Conservation (phyloP, 2,888 invertebrate genomes). For the Polydrusus cervinus region DNA sequence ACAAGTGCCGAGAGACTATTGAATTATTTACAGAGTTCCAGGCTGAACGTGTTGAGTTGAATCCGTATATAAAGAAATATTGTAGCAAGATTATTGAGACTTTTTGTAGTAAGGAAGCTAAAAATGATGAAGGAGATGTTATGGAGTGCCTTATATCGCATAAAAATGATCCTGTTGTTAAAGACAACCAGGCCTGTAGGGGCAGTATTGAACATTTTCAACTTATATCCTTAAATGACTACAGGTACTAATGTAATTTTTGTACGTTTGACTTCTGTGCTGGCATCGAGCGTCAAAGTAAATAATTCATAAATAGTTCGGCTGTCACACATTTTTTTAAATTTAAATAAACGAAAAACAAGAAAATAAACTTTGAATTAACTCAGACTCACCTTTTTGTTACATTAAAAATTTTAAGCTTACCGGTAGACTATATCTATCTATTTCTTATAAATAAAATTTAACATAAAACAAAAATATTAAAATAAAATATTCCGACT, state of each 20-base stretch:
- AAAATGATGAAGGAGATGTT: slow-evolving; percentile 88
- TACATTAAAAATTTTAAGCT: too few species aligned
- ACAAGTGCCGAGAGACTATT: slow-evolving; percentile 74
- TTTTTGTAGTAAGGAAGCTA: slow-evolving; percentile 81
- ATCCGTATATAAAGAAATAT: slow-evolving; percentile 88
- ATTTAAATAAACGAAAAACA: too few species aligned
- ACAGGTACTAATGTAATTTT: slow-evolving; percentile 87
- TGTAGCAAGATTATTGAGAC: slow-evolving; percentile 87
- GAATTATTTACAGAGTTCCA: slow-evolving; percentile 83
- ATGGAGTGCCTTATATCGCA: slow-evolving; percentile 95
- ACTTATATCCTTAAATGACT: slow-evolving; percentile 93
- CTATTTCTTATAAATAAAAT: too few species aligned
- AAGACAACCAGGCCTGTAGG: slow-evolving; percentile 87
- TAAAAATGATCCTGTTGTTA: slow-evolving; percentile 90
- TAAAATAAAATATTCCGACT: too few species aligned
- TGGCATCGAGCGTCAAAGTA: too few species aligned
- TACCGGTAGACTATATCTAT: too few species aligned
- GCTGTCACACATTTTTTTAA: too few species aligned
- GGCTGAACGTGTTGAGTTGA: slow-evolving; percentile 91
- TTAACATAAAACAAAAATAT: too few species aligned
- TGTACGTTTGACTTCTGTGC: too few species aligned
- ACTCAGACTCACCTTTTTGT: too few species aligned
- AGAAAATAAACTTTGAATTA: too few species aligned
- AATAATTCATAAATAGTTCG: too few species aligned
- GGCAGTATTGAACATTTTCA: slow-evolving; percentile 98